Evolutionary conservation across 2,797 vertebrate species (phyloP), one percentile per base, ranked within the genome.

Genomic region (Sebastiscus albofasciatus): DNA sequence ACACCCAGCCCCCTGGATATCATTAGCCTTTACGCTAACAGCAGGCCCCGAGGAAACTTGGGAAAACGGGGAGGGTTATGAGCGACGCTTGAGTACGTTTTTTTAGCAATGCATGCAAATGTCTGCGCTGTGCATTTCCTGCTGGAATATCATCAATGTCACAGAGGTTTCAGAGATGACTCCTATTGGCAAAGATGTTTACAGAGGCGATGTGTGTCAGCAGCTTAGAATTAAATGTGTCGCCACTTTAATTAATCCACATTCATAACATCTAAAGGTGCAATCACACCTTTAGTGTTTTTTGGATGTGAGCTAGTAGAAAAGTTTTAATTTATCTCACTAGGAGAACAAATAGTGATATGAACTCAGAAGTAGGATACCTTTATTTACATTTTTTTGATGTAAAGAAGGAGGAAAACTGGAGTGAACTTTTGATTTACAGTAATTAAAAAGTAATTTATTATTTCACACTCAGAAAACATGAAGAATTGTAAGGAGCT

Each of bases 51-150:
- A 97, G 95, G 97, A 94, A 93, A 89, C 90, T 64, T 92, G 93
- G 89, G 83, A 90, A 92, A 90, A 86, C 1, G 24, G 56, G 85
- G 78, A 52, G 73, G 60, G 68, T 79, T 54, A 22, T 18, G 27
- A 65, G 58, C 81, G 39, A 93, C 95, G 94, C 94, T 91, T 95
- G 95, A 96, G 90, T 90, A 81, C 94, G 95, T 96, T 96, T 55
- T 96, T 96, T 97, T 96, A 95, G 93, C 94, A 33, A 90, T 93
- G 94, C 94, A 96, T 97, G 95, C 96, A 96, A 96, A 97, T 96
- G 80, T 90, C 87, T 93, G 90, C 79, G 91, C 85, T 97, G 97
- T 91, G 94, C 96, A 96, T 92, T 97, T 96, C 87, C 95, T 95
- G 96, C 96, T 80, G 0, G 87, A 94, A 93, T 88, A 85, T 92